Evolutionary conservation across 2,797 vertebrate genomes (phyloP).

Genomic region (Triplophysa bombifrons): DNA sequence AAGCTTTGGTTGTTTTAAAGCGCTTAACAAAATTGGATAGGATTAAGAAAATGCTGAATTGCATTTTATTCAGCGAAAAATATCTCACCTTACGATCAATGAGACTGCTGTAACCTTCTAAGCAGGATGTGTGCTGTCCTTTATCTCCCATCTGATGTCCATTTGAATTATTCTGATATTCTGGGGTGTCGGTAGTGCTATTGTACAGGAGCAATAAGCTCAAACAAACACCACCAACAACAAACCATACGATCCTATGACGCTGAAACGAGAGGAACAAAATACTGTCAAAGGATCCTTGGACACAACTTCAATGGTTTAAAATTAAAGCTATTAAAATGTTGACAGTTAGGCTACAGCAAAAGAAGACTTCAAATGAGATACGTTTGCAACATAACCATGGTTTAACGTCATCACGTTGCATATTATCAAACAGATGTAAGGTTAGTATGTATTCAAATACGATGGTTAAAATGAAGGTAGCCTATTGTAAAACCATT

Average conservation of each 20-base stretch:
- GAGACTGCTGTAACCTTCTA: slow-evolving; percentile 87
- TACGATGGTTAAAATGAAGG: no score
- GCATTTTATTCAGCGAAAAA: neutral
- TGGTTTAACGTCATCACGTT: no score
- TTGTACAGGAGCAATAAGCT: slow-evolving; percentile 90
- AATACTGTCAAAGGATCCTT: neutral
- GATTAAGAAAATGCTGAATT: neutral
- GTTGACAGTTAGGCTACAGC: no score
- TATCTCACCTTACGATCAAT: slow-evolving; percentile 87
- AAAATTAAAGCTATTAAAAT: no score
- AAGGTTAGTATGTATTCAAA: no score
- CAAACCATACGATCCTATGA: slow-evolving; percentile 87
- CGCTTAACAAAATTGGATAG: no score
- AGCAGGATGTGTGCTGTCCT: slow-evolving; percentile 56
- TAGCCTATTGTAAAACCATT: no score
- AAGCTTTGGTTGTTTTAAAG: no score
- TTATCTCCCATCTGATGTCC: slow-evolving; percentile 36
- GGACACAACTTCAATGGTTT: no score
- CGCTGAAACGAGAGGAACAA: slow-evolving; percentile 74
- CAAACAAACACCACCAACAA: slow-evolving; percentile 88
- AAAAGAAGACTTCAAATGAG: no score
- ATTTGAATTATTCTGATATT: slow-evolving; percentile 10
- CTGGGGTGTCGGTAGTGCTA: slow-evolving; percentile 69
- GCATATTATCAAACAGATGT: no score
- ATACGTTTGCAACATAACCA: no score